Evolutionary conservation across 2,113 vertebrate species (phyloP).

Genomic region (Muntiacus muntjak): DNA sequence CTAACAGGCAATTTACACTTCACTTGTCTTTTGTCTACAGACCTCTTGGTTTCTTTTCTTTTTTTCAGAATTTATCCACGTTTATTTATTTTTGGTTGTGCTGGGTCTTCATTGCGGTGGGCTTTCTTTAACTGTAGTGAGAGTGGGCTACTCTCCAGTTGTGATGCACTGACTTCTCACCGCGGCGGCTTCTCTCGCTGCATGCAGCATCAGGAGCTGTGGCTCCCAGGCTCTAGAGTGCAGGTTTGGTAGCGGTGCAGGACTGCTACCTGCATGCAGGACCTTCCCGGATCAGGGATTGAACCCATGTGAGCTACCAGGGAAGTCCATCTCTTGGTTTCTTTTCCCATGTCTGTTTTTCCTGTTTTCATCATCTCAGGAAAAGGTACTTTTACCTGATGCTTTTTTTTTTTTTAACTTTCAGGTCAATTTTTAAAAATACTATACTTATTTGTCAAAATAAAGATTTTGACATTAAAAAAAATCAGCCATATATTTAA

Average conservation of each 20-base stretch:
- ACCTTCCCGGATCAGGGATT: not conserved
- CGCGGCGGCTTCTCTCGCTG: rapidly evolving
- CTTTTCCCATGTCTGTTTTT: not conserved
- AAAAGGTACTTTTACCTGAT: not conserved
- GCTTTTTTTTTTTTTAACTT: not conserved
- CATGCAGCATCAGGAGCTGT: not conserved
- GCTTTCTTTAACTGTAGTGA: not conserved
- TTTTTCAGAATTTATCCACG: not conserved
- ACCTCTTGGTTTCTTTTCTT: not conserved
- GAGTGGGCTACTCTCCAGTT: rapidly evolving
- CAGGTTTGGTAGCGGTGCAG: not conserved
- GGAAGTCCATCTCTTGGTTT: not conserved
- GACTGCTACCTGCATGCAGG: not conserved
- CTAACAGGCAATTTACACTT: not conserved
- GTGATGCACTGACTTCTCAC: rapidly evolving
- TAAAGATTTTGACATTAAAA: not conserved
- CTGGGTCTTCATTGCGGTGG: not conserved
- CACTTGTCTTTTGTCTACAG: not conserved
- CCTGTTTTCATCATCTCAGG: not conserved
- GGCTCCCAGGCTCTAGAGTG: not conserved
- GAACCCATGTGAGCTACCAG: not conserved
- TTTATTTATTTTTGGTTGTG: not conserved
- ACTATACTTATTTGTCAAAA: not conserved
- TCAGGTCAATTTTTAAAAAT: not conserved
- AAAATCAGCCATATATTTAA: not conserved